phyloP scores from a whole-genome alignment of 2,113 vertebrate species.

The Panthera uncia region DNA sequence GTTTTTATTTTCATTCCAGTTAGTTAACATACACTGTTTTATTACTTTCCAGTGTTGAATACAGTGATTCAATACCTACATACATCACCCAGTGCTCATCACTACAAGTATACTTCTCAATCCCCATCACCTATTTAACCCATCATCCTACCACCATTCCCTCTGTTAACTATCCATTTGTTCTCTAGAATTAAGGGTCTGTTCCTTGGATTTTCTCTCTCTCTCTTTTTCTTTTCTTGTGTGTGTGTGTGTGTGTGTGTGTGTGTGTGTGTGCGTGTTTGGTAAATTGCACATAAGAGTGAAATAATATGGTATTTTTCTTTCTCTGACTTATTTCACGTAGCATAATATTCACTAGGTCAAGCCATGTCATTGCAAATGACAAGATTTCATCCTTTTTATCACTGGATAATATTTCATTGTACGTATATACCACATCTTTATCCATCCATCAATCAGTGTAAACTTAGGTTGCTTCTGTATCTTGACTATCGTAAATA shows the following conservation, averaged over 20 bases:
- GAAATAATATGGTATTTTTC: not conserved
- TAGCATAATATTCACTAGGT: not conserved
- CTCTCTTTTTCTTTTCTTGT: not conserved
- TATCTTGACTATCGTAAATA: not conserved
- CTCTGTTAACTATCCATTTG: not conserved
- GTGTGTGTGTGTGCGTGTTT: not conserved
- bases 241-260: not conserved
- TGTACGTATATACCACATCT: not conserved
- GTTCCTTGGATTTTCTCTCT: not conserved
- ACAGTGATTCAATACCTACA: too few relatives aligned
- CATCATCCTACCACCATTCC: not conserved
- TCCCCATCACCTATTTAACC: not conserved
- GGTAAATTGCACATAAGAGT: not conserved
- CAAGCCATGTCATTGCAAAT: not conserved
- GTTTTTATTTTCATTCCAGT: too few relatives aligned
- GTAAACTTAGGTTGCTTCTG: not conserved
- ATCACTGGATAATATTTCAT: not conserved
- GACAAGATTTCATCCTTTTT: not conserved
- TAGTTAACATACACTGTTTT: too few relatives aligned
- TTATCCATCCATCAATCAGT: not conserved
- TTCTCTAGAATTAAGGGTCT: not conserved
- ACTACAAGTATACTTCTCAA: too few relatives aligned
- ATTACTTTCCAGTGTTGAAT: too few relatives aligned
- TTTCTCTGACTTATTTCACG: not conserved
- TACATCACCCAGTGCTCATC: too few relatives aligned